Base-by-base conservation (phyloP, 2,797 vertebrate genomes). In the Coregonus ussuriensis region DNA sequence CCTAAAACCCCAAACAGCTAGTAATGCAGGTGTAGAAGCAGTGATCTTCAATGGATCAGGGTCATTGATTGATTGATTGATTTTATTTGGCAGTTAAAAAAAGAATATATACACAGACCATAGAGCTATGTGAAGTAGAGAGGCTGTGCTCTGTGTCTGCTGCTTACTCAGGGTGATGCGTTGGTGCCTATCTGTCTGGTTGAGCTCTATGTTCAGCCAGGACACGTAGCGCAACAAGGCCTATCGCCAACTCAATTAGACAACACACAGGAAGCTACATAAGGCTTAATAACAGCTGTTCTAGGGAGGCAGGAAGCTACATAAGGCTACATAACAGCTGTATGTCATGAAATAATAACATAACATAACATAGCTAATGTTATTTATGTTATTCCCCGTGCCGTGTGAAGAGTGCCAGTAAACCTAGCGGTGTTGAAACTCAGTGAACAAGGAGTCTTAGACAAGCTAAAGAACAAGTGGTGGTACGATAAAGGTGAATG, bases 301-400 rank as follows among this genome's bases (percentile, higher is more conserved):
- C 18, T 59, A 59, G 18, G 54, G 76, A 81, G 75, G 75, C 74
- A 76, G 31, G 25, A 31, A 25, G 13, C 65, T 66, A 33, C 25
- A 66, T 31, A 66, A 66, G 29, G 63, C 56, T 59, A 59, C n/a
- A 87, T 59, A 59, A 59, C 56, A 59, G 56, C 56, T 59, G 56
- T 59, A 59, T 95, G 93, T 94, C 90, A 94, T 95, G 95, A 95
- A 94, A 95, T 97, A 98, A 98, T 98, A 98, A 98, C 97, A 98
- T 98, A 98, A 98, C 96, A 98, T 98, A 98, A 98, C 97, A 98
- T 98, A 97, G 95, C 95, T 97, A 98, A 98, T 98, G 97, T 98
- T 98, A 98, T 98, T 98, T 98, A 98, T 98, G 97, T 98, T 98
- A 98, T 98, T 96, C 95, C 96, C 96, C 97, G 96, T 97, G 97